Conservation (phyloP, 1,140 invertebrate genomes). For the Drosophila truncata region DNA sequence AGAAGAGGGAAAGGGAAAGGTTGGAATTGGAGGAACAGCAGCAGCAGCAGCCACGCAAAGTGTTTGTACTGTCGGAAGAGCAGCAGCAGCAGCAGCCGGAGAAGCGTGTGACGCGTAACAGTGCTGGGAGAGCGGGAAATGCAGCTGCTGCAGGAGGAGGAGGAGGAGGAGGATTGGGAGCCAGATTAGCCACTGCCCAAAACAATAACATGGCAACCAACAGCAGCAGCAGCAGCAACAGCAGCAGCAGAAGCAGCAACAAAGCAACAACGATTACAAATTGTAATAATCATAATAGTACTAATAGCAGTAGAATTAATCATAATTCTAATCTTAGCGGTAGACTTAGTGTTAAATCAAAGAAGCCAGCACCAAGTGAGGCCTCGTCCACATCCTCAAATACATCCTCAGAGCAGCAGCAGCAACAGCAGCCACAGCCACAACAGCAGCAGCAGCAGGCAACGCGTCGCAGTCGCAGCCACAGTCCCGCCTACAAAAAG, state of each 20-base stretch:
- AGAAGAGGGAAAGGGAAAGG: constrained; percentile 26
- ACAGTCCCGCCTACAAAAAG: constrained; percentile 76
- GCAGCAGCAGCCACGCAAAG: constrained; percentile 5
- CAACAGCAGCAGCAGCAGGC: constrained; percentile 52
- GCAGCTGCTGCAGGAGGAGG: constrained; percentile 24
- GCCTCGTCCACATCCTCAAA: constrained; percentile 47
- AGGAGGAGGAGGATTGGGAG: constrained; percentile 19
- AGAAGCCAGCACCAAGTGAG: constrained; percentile 59
- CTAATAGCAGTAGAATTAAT: constrained; percentile 75
- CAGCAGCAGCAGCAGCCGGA: constrained; percentile 29
- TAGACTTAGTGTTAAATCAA: constrained; percentile 73
- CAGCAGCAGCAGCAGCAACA: constrained; percentile 31
- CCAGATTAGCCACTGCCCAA: constrained; percentile 60
- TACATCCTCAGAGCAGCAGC: constrained; percentile 46
- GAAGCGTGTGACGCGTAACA: constrained; percentile 72
- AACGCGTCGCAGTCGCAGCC: constrained; percentile 57
- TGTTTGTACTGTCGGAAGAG: constrained; percentile 20
- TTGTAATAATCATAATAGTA: constrained; percentile 82
- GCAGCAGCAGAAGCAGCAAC: constrained; percentile 58
- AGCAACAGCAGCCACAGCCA: constrained; percentile 49
- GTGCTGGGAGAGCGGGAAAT: constrained; percentile 53
- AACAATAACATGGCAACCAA: constrained; percentile 55
- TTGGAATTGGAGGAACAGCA: constrained; percentile 34
- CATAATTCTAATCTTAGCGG: constrained; percentile 71
- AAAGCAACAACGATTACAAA: constrained; percentile 81